Percentiles rank a stretch among this genome's conserved stretches.
Conservation (phyloP, 1,140 invertebrate species). For the Reticulitermes speratus region DNA sequence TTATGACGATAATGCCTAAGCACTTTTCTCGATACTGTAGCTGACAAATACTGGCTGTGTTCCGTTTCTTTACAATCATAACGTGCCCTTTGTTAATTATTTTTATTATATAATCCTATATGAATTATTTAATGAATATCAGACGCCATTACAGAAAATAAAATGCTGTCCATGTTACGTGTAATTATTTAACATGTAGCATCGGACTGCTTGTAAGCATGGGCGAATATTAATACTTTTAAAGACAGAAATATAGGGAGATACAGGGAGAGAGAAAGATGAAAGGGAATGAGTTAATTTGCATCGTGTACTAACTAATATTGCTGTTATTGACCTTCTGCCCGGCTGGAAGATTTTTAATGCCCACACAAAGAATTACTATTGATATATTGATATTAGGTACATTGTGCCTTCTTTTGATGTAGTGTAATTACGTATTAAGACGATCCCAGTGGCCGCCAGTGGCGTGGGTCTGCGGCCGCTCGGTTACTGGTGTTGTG, state of each 20-base stretch:
- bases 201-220: neutral
- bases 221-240: neutral
- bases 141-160: neutral
- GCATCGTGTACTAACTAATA: neutral
- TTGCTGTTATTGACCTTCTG: neutral
- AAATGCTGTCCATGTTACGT: neutral
- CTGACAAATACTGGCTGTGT: neutral
- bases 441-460: too few relatives aligned
- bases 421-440: too few relatives aligned
- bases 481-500: too few relatives aligned
- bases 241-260: neutral
- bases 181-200: neutral
- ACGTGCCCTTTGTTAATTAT: neutral
- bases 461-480: too few relatives aligned
- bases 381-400: neutral
- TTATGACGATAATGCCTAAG: neutral
- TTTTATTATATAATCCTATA: constrained; percentile 6
- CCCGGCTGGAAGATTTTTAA: neutral
- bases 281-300: neutral
- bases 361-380: neutral
- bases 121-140: constrained; percentile 19
- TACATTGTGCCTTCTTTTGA: too few relatives aligned
- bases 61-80: neutral
- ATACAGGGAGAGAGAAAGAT: neutral
- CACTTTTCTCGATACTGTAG: neutral